Conservation (phyloP, 2,113 vertebrate genomes). For the Pomatorhinus ruficollis region DNA sequence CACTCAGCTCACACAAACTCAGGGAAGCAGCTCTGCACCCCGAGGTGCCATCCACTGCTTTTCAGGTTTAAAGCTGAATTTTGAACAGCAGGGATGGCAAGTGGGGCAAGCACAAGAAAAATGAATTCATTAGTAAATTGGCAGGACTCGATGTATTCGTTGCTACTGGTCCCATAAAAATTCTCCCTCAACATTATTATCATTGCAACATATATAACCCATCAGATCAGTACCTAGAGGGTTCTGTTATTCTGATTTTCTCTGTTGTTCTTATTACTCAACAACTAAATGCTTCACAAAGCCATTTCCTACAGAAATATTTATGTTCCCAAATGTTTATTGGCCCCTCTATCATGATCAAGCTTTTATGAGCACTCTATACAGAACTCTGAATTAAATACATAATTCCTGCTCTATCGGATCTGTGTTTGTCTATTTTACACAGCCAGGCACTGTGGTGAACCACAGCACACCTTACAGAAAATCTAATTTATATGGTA, state of each 20-base stretch:
- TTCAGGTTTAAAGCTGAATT: neutral
- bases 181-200: slow-evolving; percentile 22
- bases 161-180: slow-evolving; percentile 17
- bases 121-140: neutral
- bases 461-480: neutral
- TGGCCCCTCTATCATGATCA: slow-evolving; percentile 67
- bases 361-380: slow-evolving; percentile 69
- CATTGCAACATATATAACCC: neutral
- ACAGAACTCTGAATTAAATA: slow-evolving; percentile 67
- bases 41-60: neutral
- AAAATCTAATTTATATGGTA: neutral
- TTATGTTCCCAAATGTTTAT: slow-evolving; percentile 71
- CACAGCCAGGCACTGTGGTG: neutral
- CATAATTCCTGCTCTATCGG: slow-evolving; percentile 56
- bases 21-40: neutral
- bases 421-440: slow-evolving; percentile 48
- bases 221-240: slow-evolving; percentile 57
- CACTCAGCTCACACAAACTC: neutral
- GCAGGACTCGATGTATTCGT: neutral
- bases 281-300: slow-evolving; percentile 69
- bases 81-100: neutral
- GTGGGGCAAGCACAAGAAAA: neutral
- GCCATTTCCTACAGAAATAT: slow-evolving; percentile 70
- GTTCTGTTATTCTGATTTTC: slow-evolving; percentile 28
- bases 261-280: slow-evolving; percentile 66